Evolutionary conservation across 1,140 invertebrate genomes (phyloP).

Genomic region (Musca domestica): DNA sequence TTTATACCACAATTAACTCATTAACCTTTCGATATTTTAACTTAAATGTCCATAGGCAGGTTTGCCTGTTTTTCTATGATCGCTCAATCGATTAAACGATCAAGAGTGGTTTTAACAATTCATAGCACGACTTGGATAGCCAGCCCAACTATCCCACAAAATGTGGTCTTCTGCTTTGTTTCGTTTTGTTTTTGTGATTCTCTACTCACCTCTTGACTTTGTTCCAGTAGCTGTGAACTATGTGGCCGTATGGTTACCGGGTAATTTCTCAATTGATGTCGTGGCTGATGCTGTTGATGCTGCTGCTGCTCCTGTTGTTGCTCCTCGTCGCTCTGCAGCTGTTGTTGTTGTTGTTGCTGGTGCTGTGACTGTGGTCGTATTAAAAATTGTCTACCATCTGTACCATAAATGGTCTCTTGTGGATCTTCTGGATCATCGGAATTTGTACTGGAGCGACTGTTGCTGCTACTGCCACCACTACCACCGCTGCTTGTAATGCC

Average conservation of each 20-base stretch:
- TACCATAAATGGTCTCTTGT: constrained; percentile 48
- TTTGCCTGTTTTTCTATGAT: too few species aligned
- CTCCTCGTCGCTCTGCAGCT: constrained; percentile 8
- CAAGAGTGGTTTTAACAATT: background rate
- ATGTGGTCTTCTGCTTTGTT: background rate
- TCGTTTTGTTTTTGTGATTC: background rate
- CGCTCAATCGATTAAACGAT: background rate
- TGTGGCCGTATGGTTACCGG: constrained; percentile 44
- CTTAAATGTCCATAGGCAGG: constrained; percentile 4
- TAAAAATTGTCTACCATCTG: constrained; percentile 49
- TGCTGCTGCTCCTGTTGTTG: constrained; percentile 41
- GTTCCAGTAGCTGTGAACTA: constrained; percentile 44
- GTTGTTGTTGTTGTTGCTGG: constrained; percentile 32
- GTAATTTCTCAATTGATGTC: constrained; percentile 48
- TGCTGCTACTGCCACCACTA: background rate
- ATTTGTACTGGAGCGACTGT: background rate
- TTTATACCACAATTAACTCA: constrained; percentile 6
- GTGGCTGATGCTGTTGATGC: constrained; percentile 45
- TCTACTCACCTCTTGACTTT: constrained; percentile 50
- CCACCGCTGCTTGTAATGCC: too few species aligned
- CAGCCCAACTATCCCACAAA: background rate
- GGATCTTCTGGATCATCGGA: constrained; percentile 47
- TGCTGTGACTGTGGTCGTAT: constrained; percentile 48
- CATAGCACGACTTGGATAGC: background rate
- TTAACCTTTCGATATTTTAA: constrained; percentile 16